phyloP scores from a whole-genome alignment of 2,797 vertebrate species.

The Spea hammondii region DNA sequence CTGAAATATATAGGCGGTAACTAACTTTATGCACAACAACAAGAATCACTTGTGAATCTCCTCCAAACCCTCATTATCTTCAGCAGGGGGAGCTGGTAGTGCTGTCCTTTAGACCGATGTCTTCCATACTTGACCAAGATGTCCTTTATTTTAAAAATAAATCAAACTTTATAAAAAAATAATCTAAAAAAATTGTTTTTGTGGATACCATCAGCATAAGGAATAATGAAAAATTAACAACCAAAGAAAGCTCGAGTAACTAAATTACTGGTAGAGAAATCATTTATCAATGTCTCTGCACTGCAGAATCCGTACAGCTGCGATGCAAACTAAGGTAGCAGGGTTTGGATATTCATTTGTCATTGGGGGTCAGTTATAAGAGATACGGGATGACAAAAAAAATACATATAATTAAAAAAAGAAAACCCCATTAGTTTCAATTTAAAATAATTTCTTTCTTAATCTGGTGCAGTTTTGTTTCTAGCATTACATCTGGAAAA shows the following conservation, averaged over 20 bases:
- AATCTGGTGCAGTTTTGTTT: conserved; percentile 8
- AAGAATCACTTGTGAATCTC: no score
- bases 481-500: not conserved
- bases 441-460: conserved; percentile 5
- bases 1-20: no score
- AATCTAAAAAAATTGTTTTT: conserved; percentile 13
- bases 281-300: conserved; percentile 42
- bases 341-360: not conserved
- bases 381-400: not conserved
- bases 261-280: conserved; percentile 30
- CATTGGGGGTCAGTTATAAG: conserved; percentile 22
- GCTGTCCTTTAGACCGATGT: no score
- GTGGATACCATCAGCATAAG: not conserved
- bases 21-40: no score
- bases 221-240: conserved; percentile 49
- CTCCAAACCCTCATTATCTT: no score
- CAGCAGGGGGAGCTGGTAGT: no score
- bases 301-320: conserved; percentile 1
- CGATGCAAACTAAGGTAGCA: conserved; percentile 28
- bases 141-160: no score
- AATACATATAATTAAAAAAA: not conserved
- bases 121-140: no score
- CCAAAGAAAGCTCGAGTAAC: conserved; percentile 34
- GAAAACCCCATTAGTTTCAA: not conserved
- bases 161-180: conserved; percentile 6